phyloP scores from a whole-genome alignment of 2,797 vertebrate genomes.

The Pyrocephalus nanus region DNA sequence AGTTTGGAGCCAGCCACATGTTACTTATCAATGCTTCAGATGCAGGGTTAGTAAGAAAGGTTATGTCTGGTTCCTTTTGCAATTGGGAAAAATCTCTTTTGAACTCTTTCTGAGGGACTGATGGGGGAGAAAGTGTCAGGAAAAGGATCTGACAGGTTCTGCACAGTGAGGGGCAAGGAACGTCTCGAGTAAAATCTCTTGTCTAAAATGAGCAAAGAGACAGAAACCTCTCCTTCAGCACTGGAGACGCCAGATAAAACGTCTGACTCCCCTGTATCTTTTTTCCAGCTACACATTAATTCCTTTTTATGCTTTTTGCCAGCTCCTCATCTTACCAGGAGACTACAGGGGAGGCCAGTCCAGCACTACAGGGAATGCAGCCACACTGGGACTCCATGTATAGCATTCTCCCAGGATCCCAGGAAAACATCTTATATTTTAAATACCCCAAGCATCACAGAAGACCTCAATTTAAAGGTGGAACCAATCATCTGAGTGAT shows the following conservation, averaged over 20 bases:
- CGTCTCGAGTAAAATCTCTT: neutral
- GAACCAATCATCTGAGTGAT: neutral
- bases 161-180: slow-evolving; percentile 15
- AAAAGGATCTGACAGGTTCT: slow-evolving; percentile 59
- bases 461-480: neutral
- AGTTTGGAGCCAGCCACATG: slow-evolving; percentile 56
- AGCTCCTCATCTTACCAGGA: slow-evolving; percentile 29
- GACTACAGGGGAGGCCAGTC: neutral
- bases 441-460: neutral
- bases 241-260: slow-evolving; percentile 30
- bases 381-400: neutral
- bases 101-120: slow-evolving; percentile 54
- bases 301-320: slow-evolving; percentile 1
- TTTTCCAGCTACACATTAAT: slow-evolving; percentile 38
- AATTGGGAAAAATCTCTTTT: slow-evolving; percentile 53
- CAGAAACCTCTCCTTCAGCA: slow-evolving; percentile 41
- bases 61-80: slow-evolving; percentile 34
- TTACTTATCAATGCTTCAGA: slow-evolving; percentile 67
- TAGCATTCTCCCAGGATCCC: neutral
- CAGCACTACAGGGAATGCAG: neutral
- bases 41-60: slow-evolving; percentile 37
- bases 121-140: slow-evolving; percentile 41
- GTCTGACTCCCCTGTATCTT: neutral
- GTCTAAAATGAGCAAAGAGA: slow-evolving; percentile 23
- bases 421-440: neutral